These are phyloP conservation scores for Peribatodes rhomboidaria DNA, from an alignment of 2,888 invertebrate genomes.

Conservation along the genomic window DNA sequence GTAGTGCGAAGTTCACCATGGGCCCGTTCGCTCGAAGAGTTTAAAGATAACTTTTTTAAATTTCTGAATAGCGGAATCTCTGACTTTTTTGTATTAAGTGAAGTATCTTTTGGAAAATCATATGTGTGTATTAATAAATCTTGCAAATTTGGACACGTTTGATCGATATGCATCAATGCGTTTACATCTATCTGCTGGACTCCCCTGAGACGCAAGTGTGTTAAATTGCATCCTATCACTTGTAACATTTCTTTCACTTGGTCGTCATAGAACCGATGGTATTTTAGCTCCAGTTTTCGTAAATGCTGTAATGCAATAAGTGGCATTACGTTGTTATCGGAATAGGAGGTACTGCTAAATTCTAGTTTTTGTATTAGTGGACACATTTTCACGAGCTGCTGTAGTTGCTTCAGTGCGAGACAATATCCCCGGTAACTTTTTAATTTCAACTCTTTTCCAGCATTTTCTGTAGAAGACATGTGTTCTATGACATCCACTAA, in stretches of 20 bases:
- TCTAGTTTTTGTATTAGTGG: background rate
- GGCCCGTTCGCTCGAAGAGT: too few species aligned
- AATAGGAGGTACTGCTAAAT: too few species aligned
- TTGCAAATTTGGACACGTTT: slow-evolving; percentile 1
- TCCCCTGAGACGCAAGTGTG: background rate
- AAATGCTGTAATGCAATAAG: background rate
- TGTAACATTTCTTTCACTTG: background rate
- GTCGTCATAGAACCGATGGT: background rate
- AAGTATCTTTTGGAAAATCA: background rate
- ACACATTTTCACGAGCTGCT: background rate
- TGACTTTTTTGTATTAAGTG: background rate
- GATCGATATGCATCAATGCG: background rate
- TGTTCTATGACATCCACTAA: background rate
- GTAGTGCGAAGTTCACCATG: too few species aligned
- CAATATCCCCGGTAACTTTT: background rate
- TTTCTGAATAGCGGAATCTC: background rate
- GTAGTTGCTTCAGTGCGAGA: background rate
- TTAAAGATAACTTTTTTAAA: background rate
- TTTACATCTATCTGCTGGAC: background rate
- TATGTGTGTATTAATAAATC: background rate
- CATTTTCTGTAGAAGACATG: background rate
- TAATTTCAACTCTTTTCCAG: background rate
- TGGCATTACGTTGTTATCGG: background rate
- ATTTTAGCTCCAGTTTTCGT: background rate
- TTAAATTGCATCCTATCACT: background rate